A percentile compares a stretch with the other conserved stretches of the same genome.
Evolutionary conservation across 2,888 invertebrate species (phyloP).

Genomic region (Sinentomon sp.): DNA sequence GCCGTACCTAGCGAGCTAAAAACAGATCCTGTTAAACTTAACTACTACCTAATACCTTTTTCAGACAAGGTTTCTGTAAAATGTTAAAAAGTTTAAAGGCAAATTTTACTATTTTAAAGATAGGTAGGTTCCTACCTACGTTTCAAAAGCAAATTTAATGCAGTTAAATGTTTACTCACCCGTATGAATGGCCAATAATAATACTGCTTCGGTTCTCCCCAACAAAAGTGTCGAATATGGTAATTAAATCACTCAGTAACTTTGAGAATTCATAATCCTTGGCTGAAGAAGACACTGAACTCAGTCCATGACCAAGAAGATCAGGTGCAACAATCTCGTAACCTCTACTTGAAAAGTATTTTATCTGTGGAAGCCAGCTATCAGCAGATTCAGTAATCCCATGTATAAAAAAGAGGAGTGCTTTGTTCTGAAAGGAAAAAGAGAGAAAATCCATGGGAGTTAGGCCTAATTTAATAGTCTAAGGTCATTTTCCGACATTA

Average conservation of each 20-base stretch:
- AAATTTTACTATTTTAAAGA: no score
- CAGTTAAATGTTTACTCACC: slow-evolving; percentile 25
- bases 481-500: no score
- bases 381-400: slow-evolving; percentile 36
- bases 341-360: slow-evolving; percentile 28
- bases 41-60: no score
- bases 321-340: slow-evolving; percentile 36
- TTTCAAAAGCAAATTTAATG: no score
- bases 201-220: slow-evolving; percentile 27
- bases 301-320: slow-evolving; percentile 36
- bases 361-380: slow-evolving; percentile 30
- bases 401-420: slow-evolving; percentile 32
- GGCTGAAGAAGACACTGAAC: slow-evolving; percentile 28
- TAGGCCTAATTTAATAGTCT: no score
- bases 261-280: slow-evolving; percentile 30
- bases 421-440: no score
- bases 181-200: slow-evolving; percentile 37
- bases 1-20: no score
- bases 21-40: no score
- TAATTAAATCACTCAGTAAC: slow-evolving; percentile 28
- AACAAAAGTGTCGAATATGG: slow-evolving; percentile 31
- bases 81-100: no score
- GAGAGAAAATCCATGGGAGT: no score
- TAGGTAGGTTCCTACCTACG: no score
- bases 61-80: no score